Conservation (phyloP, 2,797 vertebrate genomes). For the Coregonus suidteri region DNA sequence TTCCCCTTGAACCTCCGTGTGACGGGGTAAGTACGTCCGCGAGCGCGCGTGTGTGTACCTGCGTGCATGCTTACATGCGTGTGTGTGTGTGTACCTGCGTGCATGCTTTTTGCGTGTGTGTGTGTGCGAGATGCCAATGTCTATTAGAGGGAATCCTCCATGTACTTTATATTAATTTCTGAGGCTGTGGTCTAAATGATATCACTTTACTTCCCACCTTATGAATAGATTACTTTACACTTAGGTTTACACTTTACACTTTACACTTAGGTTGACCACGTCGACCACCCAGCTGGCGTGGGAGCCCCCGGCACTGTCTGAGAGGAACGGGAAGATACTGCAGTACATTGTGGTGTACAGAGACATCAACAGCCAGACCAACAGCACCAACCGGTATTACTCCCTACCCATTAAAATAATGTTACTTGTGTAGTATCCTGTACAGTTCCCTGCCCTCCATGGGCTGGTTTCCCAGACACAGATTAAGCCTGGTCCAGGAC, state of each 20-base stretch:
- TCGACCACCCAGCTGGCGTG: conserved; percentile 91
- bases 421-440: no score
- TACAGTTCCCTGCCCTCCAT: no score
- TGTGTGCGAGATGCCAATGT: neutral
- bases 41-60: neutral
- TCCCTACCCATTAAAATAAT: no score
- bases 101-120: no score
- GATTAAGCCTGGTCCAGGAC: no score
- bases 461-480: no score
- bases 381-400: conserved; percentile 78
- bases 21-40: conserved; percentile 66
- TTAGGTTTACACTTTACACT: conserved; percentile 66
- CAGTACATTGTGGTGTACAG: conserved; percentile 90
- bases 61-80: neutral
- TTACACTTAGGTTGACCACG: conserved; percentile 76
- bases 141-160: no score
- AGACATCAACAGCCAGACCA: conserved; percentile 95
- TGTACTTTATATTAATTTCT: neutral
- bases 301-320: conserved; percentile 88
- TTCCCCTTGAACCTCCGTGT: conserved; percentile 92
- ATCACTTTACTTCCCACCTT: no score
- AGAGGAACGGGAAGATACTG: conserved; percentile 88
- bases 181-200: neutral
- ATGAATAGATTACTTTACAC: no score
- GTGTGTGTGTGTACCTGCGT: neutral